These are phyloP conservation scores for Dendronephthya gigantea DNA, from an alignment of 64 coral and sea anemone genomes.

Conservation along the genomic window DNA sequence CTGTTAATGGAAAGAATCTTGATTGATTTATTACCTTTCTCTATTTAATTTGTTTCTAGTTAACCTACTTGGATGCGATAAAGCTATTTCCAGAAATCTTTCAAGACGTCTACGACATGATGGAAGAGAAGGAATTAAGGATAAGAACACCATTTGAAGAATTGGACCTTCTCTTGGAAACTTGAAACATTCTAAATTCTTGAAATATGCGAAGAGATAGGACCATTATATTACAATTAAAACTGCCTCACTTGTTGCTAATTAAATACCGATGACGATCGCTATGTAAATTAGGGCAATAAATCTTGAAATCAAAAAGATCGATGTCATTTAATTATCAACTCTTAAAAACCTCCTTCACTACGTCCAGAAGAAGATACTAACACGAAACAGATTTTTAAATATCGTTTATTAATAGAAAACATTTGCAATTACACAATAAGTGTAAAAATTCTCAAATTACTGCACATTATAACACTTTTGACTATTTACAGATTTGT, in stretches of 20 bases:
- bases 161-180: constrained; percentile 62
- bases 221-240: too few relatives aligned
- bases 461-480: not conserved
- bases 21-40: not conserved
- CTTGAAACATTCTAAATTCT: not conserved
- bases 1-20: too few relatives aligned
- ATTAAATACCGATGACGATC: not conserved
- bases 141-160: constrained; percentile 71
- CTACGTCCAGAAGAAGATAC: not conserved
- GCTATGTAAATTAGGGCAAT: not conserved
- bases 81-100: constrained; percentile 62
- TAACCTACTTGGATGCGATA: constrained; percentile 65
- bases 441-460: not conserved
- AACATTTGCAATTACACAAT: not conserved
- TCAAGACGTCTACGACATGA: constrained; percentile 61
- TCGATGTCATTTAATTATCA: not conserved
- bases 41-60: constrained; percentile 12
- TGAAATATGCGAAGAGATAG: too few relatives aligned
- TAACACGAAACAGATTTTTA: not conserved
- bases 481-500: not conserved
- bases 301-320: not conserved
- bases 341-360: not conserved
- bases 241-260: not conserved
- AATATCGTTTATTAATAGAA: not conserved
- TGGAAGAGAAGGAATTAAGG: constrained; percentile 71